Percentiles rank a stretch among this genome's conserved stretches.
These are phyloP conservation scores for Chaetorhynchus papuensis DNA, from an alignment of 2,113 vertebrate species.

Conservation along the genomic window DNA sequence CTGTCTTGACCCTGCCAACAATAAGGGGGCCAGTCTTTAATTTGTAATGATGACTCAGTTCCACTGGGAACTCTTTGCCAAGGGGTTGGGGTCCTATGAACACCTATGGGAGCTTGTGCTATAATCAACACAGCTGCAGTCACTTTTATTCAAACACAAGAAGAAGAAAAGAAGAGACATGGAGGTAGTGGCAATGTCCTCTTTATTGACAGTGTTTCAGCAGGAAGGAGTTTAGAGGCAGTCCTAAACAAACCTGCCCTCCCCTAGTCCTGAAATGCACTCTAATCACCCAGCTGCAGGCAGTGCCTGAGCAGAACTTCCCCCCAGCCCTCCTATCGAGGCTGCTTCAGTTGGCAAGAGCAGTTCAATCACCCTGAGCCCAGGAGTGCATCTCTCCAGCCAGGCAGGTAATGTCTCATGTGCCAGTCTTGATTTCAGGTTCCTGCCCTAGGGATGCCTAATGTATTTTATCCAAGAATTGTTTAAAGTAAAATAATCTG, in stretches of 20 bases:
- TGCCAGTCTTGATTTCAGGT: not conserved
- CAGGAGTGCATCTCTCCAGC: not conserved
- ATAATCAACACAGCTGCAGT: not conserved
- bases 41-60: not conserved
- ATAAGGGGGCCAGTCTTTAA: not conserved
- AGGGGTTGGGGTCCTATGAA: not conserved
- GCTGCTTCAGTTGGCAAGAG: not conserved
- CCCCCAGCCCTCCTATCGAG: not conserved
- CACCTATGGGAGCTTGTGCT: not conserved
- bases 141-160: not conserved
- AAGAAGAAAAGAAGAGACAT: not conserved
- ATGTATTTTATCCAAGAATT: slow-evolving; percentile 4
- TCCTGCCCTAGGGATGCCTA: slow-evolving; percentile 33
- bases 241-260: not conserved
- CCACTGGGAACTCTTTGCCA: not conserved
- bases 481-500: slow-evolving; percentile 49
- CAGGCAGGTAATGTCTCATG: not conserved
- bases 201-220: not conserved
- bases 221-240: not conserved
- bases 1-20: not conserved
- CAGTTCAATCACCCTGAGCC: not conserved
- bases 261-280: not conserved
- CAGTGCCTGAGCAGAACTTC: not conserved
- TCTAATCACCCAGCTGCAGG: not conserved
- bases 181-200: not conserved